Evolutionary conservation across 1,140 invertebrate genomes (phyloP).

Genomic region (Drosophila bipectinata): DNA sequence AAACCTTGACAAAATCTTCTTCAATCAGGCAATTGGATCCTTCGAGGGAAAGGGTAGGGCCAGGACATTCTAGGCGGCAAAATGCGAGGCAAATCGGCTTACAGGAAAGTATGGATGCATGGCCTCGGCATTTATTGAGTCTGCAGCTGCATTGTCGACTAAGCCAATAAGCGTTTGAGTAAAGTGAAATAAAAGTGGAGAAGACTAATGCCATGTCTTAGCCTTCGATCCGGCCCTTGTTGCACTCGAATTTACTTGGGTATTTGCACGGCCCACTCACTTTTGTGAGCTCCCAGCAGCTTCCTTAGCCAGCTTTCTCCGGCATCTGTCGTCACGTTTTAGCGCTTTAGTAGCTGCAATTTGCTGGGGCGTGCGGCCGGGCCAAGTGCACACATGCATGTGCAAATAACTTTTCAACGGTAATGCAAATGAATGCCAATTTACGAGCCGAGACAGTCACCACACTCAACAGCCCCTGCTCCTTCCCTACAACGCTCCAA

Average conservation of each 20-base stretch:
- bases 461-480: constrained; percentile 1
- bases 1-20: too few species aligned
- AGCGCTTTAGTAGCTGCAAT: constrained; percentile 77
- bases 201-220: constrained; percentile 43
- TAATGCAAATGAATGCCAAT: constrained; percentile 83
- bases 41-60: neutral
- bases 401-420: constrained; percentile 79
- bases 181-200: constrained; percentile 55
- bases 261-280: constrained; percentile 40
- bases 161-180: constrained; percentile 77
- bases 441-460: constrained; percentile 53
- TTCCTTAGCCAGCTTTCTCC: constrained; percentile 3
- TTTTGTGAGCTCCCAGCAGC: constrained; percentile 3
- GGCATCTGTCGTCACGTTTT: constrained; percentile 74
- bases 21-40: neutral
- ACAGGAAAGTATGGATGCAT: constrained; percentile 33
- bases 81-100: constrained; percentile 55
- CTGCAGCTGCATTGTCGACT: constrained; percentile 64
- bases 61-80: neutral
- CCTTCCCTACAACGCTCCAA: constrained; percentile 10
- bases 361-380: constrained; percentile 65
- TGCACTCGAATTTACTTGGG: constrained; percentile 57
- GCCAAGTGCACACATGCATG: constrained; percentile 72
- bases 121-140: constrained; percentile 73
- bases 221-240: constrained; percentile 44